phyloP scores from a whole-genome alignment of 23 tunicate species.

The Oikopleura albicans region DNA sequence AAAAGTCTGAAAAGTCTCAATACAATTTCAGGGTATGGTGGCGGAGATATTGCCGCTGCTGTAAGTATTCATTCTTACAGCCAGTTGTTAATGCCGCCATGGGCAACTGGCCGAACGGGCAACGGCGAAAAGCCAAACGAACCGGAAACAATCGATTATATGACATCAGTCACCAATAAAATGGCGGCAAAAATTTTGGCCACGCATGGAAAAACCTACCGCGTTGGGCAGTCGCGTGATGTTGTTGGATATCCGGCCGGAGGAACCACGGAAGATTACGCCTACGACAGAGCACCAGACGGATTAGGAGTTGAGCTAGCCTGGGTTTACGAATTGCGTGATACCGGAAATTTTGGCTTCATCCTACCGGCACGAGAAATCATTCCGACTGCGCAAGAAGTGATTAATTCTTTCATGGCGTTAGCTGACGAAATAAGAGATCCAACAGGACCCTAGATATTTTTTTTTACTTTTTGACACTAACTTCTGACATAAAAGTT shows the following conservation, averaged over 20 bases:
- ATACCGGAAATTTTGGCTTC: slow-evolving; percentile 7
- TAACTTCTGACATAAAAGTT: too few relatives aligned
- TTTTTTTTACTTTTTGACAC: too few relatives aligned
- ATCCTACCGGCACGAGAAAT: background rate
- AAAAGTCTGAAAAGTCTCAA: too few relatives aligned
- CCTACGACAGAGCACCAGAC: background rate
- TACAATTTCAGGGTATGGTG: too few relatives aligned
- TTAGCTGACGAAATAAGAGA: background rate
- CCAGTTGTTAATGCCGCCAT: background rate
- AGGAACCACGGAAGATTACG: slow-evolving; percentile 7
- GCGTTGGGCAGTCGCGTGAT: background rate
- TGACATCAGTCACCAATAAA: background rate
- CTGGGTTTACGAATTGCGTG: background rate
- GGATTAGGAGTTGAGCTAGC: background rate
- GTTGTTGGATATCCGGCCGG: slow-evolving; percentile 11
- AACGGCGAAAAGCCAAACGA: background rate
- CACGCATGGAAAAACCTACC: background rate
- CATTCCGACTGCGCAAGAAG: slow-evolving; percentile 6
- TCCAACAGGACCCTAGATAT: background rate
- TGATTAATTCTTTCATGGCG: background rate
- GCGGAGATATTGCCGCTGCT: slow-evolving; percentile 1
- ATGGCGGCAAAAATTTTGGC: background rate
- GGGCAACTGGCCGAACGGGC: slow-evolving; percentile 13
- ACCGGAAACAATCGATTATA: background rate
- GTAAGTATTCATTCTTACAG: background rate